These are phyloP conservation scores for Chelonoidis abingdonii DNA, from an alignment of 2,113 vertebrate species.

Conservation along the genomic window DNA sequence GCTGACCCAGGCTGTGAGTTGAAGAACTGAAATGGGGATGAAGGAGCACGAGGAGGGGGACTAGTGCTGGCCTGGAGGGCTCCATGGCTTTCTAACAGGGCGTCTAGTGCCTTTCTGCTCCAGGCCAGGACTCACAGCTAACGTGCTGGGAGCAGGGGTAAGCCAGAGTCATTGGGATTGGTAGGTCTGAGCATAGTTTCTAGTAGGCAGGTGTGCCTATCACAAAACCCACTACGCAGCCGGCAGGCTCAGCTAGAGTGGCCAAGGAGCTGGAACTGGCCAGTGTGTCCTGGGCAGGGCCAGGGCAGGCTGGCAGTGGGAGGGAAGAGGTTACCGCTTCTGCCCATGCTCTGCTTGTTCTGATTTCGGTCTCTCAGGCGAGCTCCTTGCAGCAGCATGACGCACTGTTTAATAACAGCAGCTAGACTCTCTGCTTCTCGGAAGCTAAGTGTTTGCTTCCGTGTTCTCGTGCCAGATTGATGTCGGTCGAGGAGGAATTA, in stretches of 20 bases:
- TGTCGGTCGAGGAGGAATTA: slow-evolving; percentile 98
- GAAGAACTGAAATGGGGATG: background rate
- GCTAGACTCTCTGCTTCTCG: background rate
- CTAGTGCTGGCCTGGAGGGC: no score
- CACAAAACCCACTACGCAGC: background rate
- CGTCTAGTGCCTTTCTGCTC: background rate
- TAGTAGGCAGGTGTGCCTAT: background rate
- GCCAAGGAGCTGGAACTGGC: background rate
- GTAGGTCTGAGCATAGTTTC: background rate
- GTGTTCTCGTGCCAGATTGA: slow-evolving; percentile 82
- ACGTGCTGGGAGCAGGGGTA: background rate
- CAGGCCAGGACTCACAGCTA: background rate
- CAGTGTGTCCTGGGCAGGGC: background rate
- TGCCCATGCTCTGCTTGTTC: background rate
- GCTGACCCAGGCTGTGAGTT: background rate
- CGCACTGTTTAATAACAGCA: background rate
- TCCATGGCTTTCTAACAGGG: no score
- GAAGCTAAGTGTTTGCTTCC: background rate
- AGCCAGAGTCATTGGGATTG: background rate
- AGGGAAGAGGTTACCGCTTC: background rate
- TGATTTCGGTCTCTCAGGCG: background rate
- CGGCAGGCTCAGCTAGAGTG: background rate
- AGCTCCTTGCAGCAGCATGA: background rate
- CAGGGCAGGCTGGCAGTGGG: background rate
- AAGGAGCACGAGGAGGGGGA: background rate